A percentile compares a stretch with the other conserved stretches of the same genome.
phyloP scores from a whole-genome alignment of 2,797 vertebrate species.

The Masticophis lateralis region DNA sequence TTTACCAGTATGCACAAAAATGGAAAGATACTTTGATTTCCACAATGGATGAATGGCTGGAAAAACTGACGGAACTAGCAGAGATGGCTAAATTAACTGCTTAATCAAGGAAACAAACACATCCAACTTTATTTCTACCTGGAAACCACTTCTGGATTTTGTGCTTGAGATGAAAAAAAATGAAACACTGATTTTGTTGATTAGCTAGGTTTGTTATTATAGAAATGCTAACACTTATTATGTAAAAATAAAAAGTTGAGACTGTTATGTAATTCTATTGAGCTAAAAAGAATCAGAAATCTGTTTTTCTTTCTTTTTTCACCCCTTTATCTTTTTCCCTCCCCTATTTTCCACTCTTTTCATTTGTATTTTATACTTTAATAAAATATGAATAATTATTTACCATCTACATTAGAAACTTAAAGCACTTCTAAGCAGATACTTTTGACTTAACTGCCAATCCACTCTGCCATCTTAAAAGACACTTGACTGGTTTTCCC shows the following conservation, averaged over 20 bases:
- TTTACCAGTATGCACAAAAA: neutral
- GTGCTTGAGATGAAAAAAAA: neutral
- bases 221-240: neutral
- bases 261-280: neutral
- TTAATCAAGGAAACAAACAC: neutral
- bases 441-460: neutral
- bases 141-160: neutral
- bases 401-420: neutral
- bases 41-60: neutral
- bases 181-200: neutral
- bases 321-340: neutral
- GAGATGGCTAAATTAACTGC: neutral
- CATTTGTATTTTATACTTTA: neutral
- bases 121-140: neutral
- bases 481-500: conserved; percentile 6
- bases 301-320: neutral
- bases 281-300: neutral
- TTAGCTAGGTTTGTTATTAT: neutral
- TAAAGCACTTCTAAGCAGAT: neutral
- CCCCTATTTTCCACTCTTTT: neutral
- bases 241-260: neutral
- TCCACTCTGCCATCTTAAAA: neutral
- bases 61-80: neutral
- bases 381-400: neutral
- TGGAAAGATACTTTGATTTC: neutral